Evolutionary conservation across 2,797 vertebrate genomes (phyloP).

Genomic region (Tolypeutes matacus): DNA sequence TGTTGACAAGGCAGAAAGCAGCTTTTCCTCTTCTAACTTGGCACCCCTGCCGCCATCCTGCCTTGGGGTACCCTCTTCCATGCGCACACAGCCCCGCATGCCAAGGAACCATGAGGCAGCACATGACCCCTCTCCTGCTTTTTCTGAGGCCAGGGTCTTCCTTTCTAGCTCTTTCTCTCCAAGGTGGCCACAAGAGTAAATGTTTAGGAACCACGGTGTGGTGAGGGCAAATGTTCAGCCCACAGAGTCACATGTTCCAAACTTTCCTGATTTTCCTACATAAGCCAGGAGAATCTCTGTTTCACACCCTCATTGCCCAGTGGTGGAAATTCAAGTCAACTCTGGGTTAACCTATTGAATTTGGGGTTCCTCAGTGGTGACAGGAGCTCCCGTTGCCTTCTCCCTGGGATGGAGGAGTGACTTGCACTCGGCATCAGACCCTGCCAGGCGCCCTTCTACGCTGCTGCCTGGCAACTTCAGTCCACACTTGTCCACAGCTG

Average conservation of each 20-base stretch:
- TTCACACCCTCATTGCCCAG: background rate
- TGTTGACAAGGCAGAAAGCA: background rate
- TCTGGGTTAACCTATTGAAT: background rate
- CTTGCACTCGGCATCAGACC: fast-evolving
- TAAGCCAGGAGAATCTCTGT: background rate
- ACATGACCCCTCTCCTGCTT: background rate
- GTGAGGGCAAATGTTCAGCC: too few relatives aligned
- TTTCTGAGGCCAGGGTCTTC: too few relatives aligned
- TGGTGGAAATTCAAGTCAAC: background rate
- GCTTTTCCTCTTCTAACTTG: fast-evolving
- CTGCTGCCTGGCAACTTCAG: background rate
- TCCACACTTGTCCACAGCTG: too few relatives aligned
- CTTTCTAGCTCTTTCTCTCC: fast-evolving
- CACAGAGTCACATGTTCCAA: background rate
- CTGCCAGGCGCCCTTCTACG: fast-evolving
- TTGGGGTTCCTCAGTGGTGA: background rate
- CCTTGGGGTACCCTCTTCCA: too few relatives aligned
- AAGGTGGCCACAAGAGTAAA: background rate
- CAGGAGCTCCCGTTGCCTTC: too few relatives aligned
- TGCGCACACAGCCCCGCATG: fast-evolving
- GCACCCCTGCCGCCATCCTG: too few relatives aligned
- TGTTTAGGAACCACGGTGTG: too few relatives aligned
- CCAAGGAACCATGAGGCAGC: background rate
- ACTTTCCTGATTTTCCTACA: background rate
- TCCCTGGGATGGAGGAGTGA: background rate